phyloP scores from a whole-genome alignment of 1,140 invertebrate genomes.

The Galendromus occidentalis region DNA sequence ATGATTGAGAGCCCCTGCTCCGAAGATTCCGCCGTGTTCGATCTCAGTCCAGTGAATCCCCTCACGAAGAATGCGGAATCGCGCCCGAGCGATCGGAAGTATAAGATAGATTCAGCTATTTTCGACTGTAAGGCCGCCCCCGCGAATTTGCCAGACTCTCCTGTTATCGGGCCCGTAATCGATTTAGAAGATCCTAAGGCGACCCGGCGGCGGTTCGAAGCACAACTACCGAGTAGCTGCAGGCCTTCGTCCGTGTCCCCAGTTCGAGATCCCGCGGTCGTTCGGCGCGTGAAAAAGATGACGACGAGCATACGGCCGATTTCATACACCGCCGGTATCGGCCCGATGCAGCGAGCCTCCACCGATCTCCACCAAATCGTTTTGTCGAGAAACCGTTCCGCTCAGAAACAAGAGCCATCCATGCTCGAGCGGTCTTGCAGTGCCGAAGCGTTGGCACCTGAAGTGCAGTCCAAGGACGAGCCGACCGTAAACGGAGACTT shows the following conservation, averaged over 20 bases:
- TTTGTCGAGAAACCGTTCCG: not conserved
- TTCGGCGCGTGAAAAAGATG: conserved; percentile 6
- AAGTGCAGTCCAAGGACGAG: not conserved
- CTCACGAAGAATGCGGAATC: not conserved
- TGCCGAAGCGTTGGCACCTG: not conserved
- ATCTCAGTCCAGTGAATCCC: not conserved
- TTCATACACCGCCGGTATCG: not conserved
- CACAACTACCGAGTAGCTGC: not conserved
- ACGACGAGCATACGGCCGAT: not conserved
- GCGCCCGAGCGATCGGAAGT: not conserved
- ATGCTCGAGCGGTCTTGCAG: not conserved
- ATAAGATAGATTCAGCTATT: not conserved
- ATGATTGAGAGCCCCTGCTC: conserved; percentile 1
- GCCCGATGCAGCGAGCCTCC: not conserved
- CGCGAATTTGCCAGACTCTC: not conserved
- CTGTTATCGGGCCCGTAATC: not conserved
- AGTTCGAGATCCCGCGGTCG: not conserved
- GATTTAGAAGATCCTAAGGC: not conserved
- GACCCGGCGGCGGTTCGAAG: not conserved
- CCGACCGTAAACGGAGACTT: not conserved
- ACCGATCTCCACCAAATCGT: not conserved
- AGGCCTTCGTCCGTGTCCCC: not conserved
- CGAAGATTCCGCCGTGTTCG: not conserved
- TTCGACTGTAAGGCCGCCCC: not conserved
- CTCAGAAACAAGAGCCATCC: not conserved